Evolutionary conservation across 2,888 invertebrate genomes (phyloP), one percentile per base, ranked within the genome.

Genomic region (Suillia variegata): DNA sequence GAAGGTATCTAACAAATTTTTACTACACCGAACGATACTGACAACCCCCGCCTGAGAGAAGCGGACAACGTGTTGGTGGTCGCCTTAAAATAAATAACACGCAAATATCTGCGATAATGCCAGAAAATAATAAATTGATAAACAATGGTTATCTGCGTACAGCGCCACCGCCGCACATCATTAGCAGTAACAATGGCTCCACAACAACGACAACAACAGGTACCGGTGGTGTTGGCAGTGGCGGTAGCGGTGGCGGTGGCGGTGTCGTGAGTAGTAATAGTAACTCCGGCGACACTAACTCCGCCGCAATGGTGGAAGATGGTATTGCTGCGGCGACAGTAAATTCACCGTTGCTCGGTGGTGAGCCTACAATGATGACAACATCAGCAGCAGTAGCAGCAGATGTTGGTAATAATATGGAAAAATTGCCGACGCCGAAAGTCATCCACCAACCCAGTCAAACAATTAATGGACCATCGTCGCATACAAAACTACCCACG

Each of bases 111-210:
- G 59, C 54, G 56, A 70, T 62, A 68, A 70, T 71, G 73, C 71
- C 65, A 63, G 69, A 73, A 67, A 67, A 61, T 53, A 67, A 63
- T 61, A 74, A 75, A 63, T 67, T 75, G 31, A 68, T 80, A 53
- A 82, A 82, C 70, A 82, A 82, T 67, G 82, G 82, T 62, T 82
- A 80, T 72, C 70, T 82, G 55, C 77, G 73, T 52, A 62, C 70
- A n/a, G n/a, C n/a, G 59, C 74, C 67, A 62, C n/a, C n/a, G n/a
- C n/a, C n/a, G n/a, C n/a, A n/a, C n/a, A 62, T 66, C 48, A 64
- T 61, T 53, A 42, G 54, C 31, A 51, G 42, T 31, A n/a, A 24
- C 15, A 49, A 66, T 58, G 63, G 55, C 51, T 52, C 48, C 15
- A n/a, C 38, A n/a, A 31, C 31, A 31, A 12, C n/a, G n/a, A n/a